Evolutionary conservation across 2,113 vertebrate species (phyloP), one percentile per base, ranked within the genome.

Genomic region (Uropsilus gracilis): DNA sequence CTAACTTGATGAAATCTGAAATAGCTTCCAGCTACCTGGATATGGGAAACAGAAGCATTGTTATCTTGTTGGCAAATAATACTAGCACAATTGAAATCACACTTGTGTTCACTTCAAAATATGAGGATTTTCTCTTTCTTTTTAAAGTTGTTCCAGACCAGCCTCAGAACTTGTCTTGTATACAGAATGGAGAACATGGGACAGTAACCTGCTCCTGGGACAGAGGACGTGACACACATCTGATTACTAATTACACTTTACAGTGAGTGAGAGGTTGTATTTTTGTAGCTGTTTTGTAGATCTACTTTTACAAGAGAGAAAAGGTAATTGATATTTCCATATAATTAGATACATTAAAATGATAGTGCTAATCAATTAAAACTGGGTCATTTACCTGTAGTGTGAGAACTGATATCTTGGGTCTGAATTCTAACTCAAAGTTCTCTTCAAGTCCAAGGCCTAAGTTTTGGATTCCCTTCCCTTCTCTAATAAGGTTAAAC

Each of bases 81-180:
- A 88, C 59, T 26, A 82, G 2, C 77, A 30, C 32, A 28, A 55
- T 46, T 39, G 68, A 80, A 78, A 30, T 85, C 46, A 48, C 37
- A 55, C 42, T 20, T 48, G 20, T 59, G n/a, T 85, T 64, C 30
- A 68, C 46, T 81, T 85, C 44, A 76, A 90, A 94, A 77, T 46
- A 64, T 6, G 20, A 80, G 6, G 8, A n/a, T 89, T 86, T 92
- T 42, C n/a, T 20, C 12, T 34, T 14, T 53, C 34, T 73, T 86
- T 87, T 85, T 75, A 39, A 92, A 99, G 98, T 90, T 24, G 94
- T 96, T 82, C 98, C 98, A 63, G 98, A 98, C 0, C 78, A 94
- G 64, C 98, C 98, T 26, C 96, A 48, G 84, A 98, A 98, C 0
- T 34, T 98, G 59, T 97, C 96, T 0, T 99, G 98, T 0, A 18